Evolutionary conservation across 2,888 invertebrate species (phyloP), one percentile per base, ranked within the genome.

Genomic region (Eilema sororculum): DNA sequence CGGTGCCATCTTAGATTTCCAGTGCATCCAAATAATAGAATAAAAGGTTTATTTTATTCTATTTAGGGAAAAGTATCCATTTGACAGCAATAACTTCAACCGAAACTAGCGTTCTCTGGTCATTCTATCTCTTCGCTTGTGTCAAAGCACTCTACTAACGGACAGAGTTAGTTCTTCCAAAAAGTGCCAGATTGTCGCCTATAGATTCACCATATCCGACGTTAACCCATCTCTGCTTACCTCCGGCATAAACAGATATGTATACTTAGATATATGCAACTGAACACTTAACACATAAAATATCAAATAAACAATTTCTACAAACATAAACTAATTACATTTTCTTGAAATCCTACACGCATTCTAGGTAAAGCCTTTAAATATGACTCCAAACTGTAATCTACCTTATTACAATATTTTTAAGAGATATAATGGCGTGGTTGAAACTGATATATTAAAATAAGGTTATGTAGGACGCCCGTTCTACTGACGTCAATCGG

Each of bases 401-500:
- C 28, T 3, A 37, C 59, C 60, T 67, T 73, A 66, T 30, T n/a
- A 0, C 0, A 0, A 24, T 0, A 6, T 2, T 0, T 13, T 3
- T 76, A 76, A 74, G 24, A 56, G 13, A 28, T 60, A 67, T 57
- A 65, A 69, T 77, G 0, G 20, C 58, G 20, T 74, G 63, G 25
- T 13, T 20, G 28, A 52, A 52, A 0, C 0, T 58, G 9, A 20
- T 6, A 33, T 25, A 25, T 62, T 69, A 60, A 68, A 73, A 72
- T 69, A 71, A 61, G 67, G 69, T 57, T 74, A 74, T 74, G 72
- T 72, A 65, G 77, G 67, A 56, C 75, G 72, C 8, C n/a, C 57
- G 52, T 25, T 6, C 64, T 41, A 74, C 72, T 82, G 82, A 82
- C 82, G 82, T 82, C 82, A 80, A 76, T 78, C 57, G 60, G 69